Evolutionary conservation across 2,113 vertebrate genomes (phyloP).

Genomic region (Scomber colias): DNA sequence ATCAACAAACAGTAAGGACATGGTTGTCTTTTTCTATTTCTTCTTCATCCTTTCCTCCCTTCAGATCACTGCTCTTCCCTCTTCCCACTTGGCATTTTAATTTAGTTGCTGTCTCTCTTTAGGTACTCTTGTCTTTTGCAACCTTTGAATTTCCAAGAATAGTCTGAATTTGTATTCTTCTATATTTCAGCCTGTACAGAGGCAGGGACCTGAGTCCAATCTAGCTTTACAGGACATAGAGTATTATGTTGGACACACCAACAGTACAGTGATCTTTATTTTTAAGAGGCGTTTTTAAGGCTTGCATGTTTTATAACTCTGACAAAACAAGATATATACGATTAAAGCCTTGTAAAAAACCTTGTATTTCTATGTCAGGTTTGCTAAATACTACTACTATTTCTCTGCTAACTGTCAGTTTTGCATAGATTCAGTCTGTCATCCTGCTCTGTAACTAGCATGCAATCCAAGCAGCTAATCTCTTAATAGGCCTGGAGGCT

Average conservation of each 20-base stretch:
- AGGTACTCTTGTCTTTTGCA: not conserved
- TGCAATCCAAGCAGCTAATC: constrained; percentile 72
- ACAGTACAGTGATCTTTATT: not conserved
- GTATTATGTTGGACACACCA: not conserved
- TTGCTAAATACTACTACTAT: constrained; percentile 7
- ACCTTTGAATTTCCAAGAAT: not conserved
- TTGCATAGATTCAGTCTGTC: constrained; percentile 37
- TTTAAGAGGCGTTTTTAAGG: not conserved
- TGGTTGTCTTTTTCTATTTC: not conserved
- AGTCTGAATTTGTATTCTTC: not conserved
- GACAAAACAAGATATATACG: not conserved
- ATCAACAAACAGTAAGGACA: constrained; percentile 83
- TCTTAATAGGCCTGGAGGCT: constrained; percentile 79
- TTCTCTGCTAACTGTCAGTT: constrained; percentile 30
- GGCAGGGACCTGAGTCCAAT: not conserved
- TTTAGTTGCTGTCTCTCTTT: not conserved
- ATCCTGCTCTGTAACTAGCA: constrained; percentile 35
- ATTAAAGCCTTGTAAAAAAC: not conserved
- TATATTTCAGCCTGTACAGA: constrained; percentile 1
- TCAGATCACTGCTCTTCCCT: not conserved
- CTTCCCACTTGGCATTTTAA: constrained; percentile 7
- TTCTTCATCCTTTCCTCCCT: not conserved
- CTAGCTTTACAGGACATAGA: not conserved
- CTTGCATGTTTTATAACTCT: not conserved
- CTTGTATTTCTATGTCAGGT: not conserved